phyloP scores from a whole-genome alignment of 2,797 vertebrate genomes.

The Dicrostonyx torquatus region DNA sequence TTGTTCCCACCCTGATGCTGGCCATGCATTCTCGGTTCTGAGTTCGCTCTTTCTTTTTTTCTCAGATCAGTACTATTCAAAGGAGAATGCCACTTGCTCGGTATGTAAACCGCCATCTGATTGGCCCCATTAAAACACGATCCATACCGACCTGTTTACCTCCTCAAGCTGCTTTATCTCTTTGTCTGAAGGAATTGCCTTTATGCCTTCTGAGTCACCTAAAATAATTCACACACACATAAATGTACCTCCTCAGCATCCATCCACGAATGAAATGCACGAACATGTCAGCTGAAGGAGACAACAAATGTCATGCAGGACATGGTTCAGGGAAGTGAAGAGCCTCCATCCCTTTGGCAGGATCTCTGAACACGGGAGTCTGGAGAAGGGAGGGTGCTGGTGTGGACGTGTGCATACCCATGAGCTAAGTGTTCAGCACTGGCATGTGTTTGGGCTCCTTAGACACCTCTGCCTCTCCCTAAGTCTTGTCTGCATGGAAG shows the following conservation, averaged over 20 bases:
- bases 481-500: neutral
- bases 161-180: constrained; percentile 55
- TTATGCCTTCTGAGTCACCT: constrained; percentile 28
- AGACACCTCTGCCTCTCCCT: constrained; percentile 9
- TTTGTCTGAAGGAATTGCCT: constrained; percentile 50
- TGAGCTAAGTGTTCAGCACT: constrained; percentile 25
- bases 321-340: neutral
- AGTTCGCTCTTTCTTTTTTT: neutral
- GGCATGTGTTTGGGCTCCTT: neutral
- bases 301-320: neutral
- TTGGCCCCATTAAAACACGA: neutral
- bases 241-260: constrained; percentile 29
- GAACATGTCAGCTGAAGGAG: neutral
- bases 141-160: neutral
- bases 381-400: neutral
- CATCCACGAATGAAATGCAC: neutral
- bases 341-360: neutral
- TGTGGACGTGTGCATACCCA: neutral
- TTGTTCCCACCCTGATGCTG: neutral
- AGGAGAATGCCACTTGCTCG: neutral
- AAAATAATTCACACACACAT: neutral
- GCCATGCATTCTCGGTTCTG: neutral
- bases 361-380: neutral
- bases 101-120: neutral
- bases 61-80: neutral